These are phyloP conservation scores for Notothenia coriiceps DNA, from an alignment of 2,113 vertebrate species.

Conservation along the genomic window DNA sequence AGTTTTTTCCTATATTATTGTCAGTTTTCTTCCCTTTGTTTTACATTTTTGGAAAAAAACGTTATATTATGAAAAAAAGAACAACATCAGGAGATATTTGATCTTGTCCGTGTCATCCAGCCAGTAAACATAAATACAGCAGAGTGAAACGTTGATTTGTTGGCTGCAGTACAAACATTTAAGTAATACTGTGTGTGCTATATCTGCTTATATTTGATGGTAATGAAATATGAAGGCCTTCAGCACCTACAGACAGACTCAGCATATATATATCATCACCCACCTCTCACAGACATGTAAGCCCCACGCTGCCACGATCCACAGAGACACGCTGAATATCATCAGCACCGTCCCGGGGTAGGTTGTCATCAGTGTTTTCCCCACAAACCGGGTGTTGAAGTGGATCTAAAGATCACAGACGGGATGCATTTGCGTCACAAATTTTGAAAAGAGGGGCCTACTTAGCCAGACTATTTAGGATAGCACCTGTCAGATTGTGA, in stretches of 20 bases:
- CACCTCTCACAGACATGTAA: constrained; percentile 95
- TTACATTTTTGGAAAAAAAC: neutral
- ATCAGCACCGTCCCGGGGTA: constrained; percentile 94
- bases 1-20: too few relatives aligned
- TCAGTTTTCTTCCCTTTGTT: too few relatives aligned
- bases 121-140: neutral
- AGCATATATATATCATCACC: neutral
- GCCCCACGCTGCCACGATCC: constrained; percentile 96
- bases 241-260: too few relatives aligned
- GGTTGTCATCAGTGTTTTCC: constrained; percentile 96
- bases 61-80: neutral
- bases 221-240: neutral
- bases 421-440: constrained; percentile 25
- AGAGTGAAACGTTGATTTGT: constrained; percentile 1
- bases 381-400: constrained; percentile 96
- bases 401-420: constrained; percentile 72
- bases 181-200: neutral
- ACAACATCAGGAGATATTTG: neutral
- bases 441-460: constrained; percentile 28
- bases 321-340: constrained; percentile 95
- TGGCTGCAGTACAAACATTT: constrained; percentile 3
- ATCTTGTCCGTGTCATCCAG: neutral
- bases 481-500: constrained; percentile 61
- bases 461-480: constrained; percentile 54
- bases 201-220: constrained; percentile 10